A percentile compares a stretch with the other conserved stretches of the same genome.
Conservation (phyloP, 2,888 invertebrate genomes). For the Leptopterna dolabrata region DNA sequence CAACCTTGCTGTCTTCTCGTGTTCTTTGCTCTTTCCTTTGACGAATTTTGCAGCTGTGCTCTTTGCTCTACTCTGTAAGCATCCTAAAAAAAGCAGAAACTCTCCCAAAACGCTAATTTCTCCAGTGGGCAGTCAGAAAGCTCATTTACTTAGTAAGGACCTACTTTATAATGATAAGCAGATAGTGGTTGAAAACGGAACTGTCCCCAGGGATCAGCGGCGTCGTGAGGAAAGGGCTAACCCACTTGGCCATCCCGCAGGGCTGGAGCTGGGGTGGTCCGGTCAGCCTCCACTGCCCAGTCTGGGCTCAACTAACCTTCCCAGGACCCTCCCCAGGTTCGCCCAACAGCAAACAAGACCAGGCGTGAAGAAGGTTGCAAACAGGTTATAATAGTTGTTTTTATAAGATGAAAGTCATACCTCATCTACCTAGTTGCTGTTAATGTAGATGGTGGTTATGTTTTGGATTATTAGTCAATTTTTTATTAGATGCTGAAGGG, state of each 20-base stretch:
- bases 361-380: background rate
- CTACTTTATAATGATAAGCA: too few species aligned
- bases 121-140: too few species aligned
- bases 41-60: too few species aligned
- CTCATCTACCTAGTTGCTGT: background rate
- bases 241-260: conserved; percentile 83
- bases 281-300: conserved; percentile 79
- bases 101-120: too few species aligned
- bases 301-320: conserved; percentile 69
- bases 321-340: background rate
- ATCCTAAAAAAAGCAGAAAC: too few species aligned
- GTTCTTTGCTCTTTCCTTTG: too few species aligned
- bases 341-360: background rate
- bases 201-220: conserved; percentile 69
- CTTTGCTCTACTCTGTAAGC: too few species aligned
- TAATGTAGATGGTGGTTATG: background rate
- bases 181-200: too few species aligned
- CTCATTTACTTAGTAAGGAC: too few species aligned
- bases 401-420: background rate
- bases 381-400: background rate
- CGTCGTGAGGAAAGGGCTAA: conserved; percentile 77
- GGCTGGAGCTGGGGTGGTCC: conserved; percentile 87
- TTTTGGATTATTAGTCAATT: background rate
- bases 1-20: too few species aligned
- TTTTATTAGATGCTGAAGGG: background rate